These are phyloP conservation scores for Antheraea mylitta DNA, from an alignment of 1,140 invertebrate species.

Conservation along the genomic window DNA sequence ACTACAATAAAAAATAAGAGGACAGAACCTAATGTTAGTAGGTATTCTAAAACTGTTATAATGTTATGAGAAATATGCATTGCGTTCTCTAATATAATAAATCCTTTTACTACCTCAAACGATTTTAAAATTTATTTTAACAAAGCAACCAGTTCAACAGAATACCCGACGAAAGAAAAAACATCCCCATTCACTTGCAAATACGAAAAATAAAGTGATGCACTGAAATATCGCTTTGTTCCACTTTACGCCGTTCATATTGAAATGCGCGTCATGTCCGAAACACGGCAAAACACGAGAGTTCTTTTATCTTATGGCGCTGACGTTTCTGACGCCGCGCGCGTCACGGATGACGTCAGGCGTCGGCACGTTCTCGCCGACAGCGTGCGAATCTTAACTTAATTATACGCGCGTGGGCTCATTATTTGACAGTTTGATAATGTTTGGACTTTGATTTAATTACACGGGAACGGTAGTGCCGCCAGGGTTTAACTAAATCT, in stretches of 20 bases:
- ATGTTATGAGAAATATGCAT: too few species aligned
- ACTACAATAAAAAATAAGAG: too few species aligned
- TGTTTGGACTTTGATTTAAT: background rate
- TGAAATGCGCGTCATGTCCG: conserved; percentile 4
- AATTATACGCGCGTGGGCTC: background rate
- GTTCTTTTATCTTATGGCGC: conserved; percentile 11
- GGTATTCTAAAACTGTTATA: too few species aligned
- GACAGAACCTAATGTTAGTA: too few species aligned
- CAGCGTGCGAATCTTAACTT: conserved; percentile 3
- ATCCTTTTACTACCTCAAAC: too few species aligned
- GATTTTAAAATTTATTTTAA: background rate
- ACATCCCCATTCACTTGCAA: background rate
- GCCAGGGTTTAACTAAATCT: background rate
- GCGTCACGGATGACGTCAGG: conserved; percentile 1
- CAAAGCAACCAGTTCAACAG: background rate
- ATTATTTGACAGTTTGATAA: conserved; percentile 5
- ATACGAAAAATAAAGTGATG: background rate
- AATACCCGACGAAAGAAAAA: background rate
- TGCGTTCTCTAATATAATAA: too few species aligned
- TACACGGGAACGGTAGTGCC: background rate
- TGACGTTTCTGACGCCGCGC: background rate
- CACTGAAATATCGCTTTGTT: conserved; percentile 11
- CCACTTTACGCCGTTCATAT: conserved; percentile 13
- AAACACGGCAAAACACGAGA: background rate
- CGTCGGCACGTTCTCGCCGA: conserved; percentile 7